Conservation (phyloP, 2,113 vertebrate genomes). For the Phylloscopus whistleri region DNA sequence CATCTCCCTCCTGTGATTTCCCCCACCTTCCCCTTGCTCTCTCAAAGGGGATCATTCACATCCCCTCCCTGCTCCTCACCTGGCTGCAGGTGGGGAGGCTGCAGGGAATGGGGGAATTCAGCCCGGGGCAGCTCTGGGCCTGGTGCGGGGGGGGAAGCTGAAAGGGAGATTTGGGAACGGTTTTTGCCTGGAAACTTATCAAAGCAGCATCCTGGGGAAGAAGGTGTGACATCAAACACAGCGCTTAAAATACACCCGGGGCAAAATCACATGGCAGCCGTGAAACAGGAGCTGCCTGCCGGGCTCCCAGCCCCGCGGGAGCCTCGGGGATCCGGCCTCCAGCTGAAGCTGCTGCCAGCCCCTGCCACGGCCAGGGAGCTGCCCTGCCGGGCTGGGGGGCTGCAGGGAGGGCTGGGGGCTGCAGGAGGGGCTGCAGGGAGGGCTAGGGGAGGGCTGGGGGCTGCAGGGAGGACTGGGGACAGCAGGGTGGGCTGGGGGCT, state of each 20-base stretch:
- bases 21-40: background rate
- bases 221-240: slow-evolving; percentile 51
- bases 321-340: background rate
- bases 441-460: too few relatives aligned
- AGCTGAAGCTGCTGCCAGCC: background rate
- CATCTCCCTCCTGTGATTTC: rapidly evolving
- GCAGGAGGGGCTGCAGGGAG: too few relatives aligned
- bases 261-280: slow-evolving; percentile 34
- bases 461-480: too few relatives aligned
- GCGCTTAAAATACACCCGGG: slow-evolving; percentile 56
- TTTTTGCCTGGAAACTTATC: background rate
- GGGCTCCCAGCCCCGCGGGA: background rate
- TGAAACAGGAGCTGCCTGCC: background rate
- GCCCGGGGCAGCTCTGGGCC: background rate
- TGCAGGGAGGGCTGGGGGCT: too few relatives aligned
- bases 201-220: slow-evolving; percentile 24
- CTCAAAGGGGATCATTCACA: background rate
- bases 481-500: too few relatives aligned
- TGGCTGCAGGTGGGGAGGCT: background rate
- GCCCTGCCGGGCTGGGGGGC: background rate
- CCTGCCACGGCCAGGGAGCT: rapidly evolving
- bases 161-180: background rate
- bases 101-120: background rate
- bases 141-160: background rate
- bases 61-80: background rate